A percentile compares a stretch with the other conserved stretches of the same genome.
These are phyloP conservation scores for Lampris incognitus DNA, from an alignment of 2,113 vertebrate species.

Conservation along the genomic window DNA sequence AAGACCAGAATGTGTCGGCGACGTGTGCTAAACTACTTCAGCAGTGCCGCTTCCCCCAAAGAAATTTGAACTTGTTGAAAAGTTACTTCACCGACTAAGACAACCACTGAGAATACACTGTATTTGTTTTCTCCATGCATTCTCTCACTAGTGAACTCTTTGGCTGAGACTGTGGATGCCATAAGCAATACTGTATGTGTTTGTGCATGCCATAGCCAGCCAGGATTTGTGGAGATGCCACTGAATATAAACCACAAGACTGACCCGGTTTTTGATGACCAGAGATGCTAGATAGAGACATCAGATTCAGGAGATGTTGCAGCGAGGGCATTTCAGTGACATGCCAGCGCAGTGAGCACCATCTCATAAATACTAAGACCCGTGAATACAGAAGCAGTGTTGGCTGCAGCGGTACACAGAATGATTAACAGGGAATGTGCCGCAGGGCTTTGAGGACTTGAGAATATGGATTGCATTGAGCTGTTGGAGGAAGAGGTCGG, in stretches of 20 bases:
- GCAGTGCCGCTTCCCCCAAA: background rate
- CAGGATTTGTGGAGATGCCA: background rate
- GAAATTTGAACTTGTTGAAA: background rate
- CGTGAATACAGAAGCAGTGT: slow-evolving; percentile 54
- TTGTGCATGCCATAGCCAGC: background rate
- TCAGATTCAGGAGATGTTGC: slow-evolving; percentile 20
- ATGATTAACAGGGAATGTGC: slow-evolving; percentile 63
- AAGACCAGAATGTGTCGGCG: slow-evolving; percentile 9
- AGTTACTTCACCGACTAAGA: background rate
- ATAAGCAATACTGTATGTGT: background rate
- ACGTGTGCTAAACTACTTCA: slow-evolving; percentile 13
- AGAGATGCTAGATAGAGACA: background rate
- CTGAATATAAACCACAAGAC: background rate
- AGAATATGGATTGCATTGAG: slow-evolving; percentile 46
- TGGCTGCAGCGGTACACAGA: slow-evolving; percentile 42
- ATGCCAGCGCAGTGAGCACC: slow-evolving; percentile 23
- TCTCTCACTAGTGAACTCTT: background rate
- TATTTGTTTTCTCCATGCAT: background rate
- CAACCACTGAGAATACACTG: background rate
- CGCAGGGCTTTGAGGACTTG: slow-evolving; percentile 39
- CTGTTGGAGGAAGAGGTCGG: slow-evolving; percentile 55
- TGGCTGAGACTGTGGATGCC: background rate
- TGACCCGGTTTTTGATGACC: too few species aligned
- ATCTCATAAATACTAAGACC: slow-evolving; percentile 47
- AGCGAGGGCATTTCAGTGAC: slow-evolving; percentile 31